Conservation (phyloP, 1,140 invertebrate genomes). For the Panulirus ornatus region DNA sequence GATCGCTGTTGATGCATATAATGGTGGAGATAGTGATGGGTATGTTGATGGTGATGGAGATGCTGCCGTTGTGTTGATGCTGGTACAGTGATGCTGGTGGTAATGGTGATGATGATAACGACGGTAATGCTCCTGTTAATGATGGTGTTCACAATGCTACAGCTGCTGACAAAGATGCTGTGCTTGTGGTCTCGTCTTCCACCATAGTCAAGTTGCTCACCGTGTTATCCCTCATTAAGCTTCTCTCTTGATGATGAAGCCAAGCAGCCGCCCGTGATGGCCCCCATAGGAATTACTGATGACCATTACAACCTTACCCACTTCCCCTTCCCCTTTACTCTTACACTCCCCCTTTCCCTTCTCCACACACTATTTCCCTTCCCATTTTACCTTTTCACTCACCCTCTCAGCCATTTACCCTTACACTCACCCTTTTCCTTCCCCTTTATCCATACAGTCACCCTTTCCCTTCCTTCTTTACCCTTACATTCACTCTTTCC, state of each 20-base stretch:
- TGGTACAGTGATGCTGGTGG: neutral
- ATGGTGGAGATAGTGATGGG: neutral
- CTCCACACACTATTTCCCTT: neutral
- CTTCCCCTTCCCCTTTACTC: neutral
- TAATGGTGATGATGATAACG: conserved; percentile 18
- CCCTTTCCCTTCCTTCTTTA: neutral
- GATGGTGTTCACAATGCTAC: neutral
- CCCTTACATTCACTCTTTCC: neutral
- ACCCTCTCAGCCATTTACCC: neutral
- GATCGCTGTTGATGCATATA: neutral
- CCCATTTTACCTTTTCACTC: neutral
- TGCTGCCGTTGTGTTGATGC: neutral
- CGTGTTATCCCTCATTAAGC: no score
- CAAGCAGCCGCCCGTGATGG: no score
- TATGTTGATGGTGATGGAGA: neutral
- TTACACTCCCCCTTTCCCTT: neutral
- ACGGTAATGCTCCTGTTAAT: conserved; percentile 21
- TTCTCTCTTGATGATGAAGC: no score
- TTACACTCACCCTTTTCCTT: neutral
- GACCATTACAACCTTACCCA: neutral
- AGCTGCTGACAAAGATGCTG: no score
- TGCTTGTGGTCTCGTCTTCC: no score
- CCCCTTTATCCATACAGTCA: neutral
- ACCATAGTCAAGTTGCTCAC: no score
- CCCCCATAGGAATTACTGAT: no score